phyloP scores from a whole-genome alignment of 2,797 vertebrate species.

The Odontamblyopus rebecca region DNA sequence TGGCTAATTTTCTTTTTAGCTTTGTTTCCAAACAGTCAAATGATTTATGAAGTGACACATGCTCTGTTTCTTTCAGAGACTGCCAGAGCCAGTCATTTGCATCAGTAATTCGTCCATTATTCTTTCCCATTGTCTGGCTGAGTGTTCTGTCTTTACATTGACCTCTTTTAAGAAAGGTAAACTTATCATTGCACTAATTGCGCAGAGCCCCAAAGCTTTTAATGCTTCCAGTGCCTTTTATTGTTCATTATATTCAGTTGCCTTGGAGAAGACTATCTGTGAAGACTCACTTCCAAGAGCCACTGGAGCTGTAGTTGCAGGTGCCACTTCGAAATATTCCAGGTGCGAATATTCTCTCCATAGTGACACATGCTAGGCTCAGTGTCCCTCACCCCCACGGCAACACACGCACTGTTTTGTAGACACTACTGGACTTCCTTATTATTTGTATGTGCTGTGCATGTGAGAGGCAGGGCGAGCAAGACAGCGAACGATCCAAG shows the following conservation, averaged over 20 bases:
- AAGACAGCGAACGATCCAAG: slow-evolving; percentile 69
- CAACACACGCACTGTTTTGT: slow-evolving; percentile 17
- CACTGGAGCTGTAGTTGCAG: slow-evolving; percentile 19
- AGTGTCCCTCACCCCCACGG: slow-evolving; percentile 26
- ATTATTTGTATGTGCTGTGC: slow-evolving; percentile 43
- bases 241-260: slow-evolving; percentile 33
- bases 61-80: slow-evolving; percentile 2
- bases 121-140: background rate
- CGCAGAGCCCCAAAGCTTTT: background rate
- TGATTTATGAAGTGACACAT: slow-evolving; percentile 24
- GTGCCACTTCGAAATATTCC: slow-evolving; percentile 3
- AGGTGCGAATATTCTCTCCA: background rate
- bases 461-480: slow-evolving; percentile 52
- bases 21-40: background rate
- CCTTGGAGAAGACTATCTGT: slow-evolving; percentile 48
- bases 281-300: slow-evolving; percentile 29
- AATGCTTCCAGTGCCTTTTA: background rate
- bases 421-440: slow-evolving; percentile 27
- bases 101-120: background rate
- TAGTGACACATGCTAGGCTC: slow-evolving; percentile 22
- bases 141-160: background rate
- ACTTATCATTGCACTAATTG: background rate
- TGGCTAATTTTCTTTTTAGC: background rate
- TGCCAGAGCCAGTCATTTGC: background rate
- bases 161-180: background rate